phyloP scores from a whole-genome alignment of 1,140 invertebrate species.

The Battus philenor region DNA sequence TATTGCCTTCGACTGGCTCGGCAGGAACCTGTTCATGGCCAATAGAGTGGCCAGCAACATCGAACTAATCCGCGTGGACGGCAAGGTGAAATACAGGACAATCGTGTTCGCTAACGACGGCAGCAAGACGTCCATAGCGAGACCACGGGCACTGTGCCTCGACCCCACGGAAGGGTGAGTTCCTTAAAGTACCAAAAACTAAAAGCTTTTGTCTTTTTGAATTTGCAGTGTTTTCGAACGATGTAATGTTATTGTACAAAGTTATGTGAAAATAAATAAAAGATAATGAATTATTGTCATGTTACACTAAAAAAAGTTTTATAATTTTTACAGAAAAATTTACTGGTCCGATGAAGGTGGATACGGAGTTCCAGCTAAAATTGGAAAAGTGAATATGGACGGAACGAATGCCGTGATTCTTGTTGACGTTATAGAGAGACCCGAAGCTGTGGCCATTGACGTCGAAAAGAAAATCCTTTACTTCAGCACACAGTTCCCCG shows the following conservation, averaged over 20 bases:
- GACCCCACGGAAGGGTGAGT: slow-evolving; percentile 92
- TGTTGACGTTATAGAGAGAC: slow-evolving; percentile 80
- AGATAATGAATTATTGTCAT: too few species aligned
- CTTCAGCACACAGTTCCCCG: slow-evolving; percentile 87
- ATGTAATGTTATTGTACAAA: too few species aligned
- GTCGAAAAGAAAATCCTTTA: slow-evolving; percentile 90
- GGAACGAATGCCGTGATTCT: slow-evolving; percentile 87
- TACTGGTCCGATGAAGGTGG: slow-evolving; percentile 98
- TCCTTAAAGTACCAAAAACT: too few species aligned
- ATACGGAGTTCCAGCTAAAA: slow-evolving; percentile 91
- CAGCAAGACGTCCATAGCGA: slow-evolving; percentile 88
- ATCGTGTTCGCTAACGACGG: slow-evolving; percentile 95
- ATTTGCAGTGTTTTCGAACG: too few species aligned
- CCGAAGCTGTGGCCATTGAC: slow-evolving; percentile 91
- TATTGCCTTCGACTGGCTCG: slow-evolving; percentile 97
- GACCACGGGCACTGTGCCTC: slow-evolving; percentile 90
- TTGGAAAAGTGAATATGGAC: slow-evolving; percentile 96
- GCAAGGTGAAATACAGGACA: slow-evolving; percentile 88
- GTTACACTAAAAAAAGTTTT: too few species aligned
- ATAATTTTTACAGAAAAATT: slow-evolving; percentile 82
- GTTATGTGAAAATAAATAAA: too few species aligned
- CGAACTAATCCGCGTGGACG: slow-evolving; percentile 92
- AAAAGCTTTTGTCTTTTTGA: too few species aligned
- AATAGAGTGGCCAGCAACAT: slow-evolving; percentile 95
- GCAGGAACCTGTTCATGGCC: slow-evolving; percentile 95